Base-by-base conservation (phyloP, 1,140 invertebrate genomes). In the Sminthurinus signatus region DNA sequence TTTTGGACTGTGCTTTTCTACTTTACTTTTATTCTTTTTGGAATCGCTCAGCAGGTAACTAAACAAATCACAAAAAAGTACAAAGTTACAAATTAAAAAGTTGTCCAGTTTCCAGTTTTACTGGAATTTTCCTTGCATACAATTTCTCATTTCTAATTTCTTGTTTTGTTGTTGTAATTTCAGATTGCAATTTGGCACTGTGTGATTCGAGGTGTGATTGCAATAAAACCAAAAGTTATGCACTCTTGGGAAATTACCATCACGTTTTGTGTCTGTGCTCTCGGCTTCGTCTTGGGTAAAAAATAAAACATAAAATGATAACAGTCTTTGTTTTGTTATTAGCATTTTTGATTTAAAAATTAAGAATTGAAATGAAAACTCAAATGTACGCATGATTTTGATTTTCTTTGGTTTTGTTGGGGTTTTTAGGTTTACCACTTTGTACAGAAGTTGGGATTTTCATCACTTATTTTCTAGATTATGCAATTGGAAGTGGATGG, bases 1-100 rank as follows among this genome's bases (percentile, higher is more conserved):
- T 88, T 89, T 73, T 94, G 90, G 91, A 86, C 88, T 0, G 85
- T 90, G 10, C 80, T 93, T 17, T 90, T 91, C 71, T 95, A 92
- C 76, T 86, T 88, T 69, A 85, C 86, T 51, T 80, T 93, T 54
- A 88, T 93, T 56, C 78, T 89, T 57, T 92, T 95, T 73, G 90
- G 90, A 0, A 81, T 95, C 25, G 88, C 87, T 2, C 91, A 93
- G 73, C 86, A 89, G 79, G 82, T 65, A 58, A 78, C n/a, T n/a
- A n/a, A n/a, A n/a, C n/a, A n/a, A n/a, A n/a, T n/a, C n/a, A n/a
- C n/a, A n/a, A n/a, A n/a, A n/a, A n/a, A n/a, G n/a, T n/a, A n/a
- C n/a, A n/a, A n/a, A n/a, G n/a, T n/a, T n/a, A n/a, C n/a, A n/a
- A n/a, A n/a, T n/a, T n/a, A n/a, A n/a, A n/a, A n/a, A n/a, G n/a